These are phyloP conservation scores for Callaeas wilsoni DNA, from an alignment of 2,113 vertebrate genomes.

Conservation along the genomic window DNA sequence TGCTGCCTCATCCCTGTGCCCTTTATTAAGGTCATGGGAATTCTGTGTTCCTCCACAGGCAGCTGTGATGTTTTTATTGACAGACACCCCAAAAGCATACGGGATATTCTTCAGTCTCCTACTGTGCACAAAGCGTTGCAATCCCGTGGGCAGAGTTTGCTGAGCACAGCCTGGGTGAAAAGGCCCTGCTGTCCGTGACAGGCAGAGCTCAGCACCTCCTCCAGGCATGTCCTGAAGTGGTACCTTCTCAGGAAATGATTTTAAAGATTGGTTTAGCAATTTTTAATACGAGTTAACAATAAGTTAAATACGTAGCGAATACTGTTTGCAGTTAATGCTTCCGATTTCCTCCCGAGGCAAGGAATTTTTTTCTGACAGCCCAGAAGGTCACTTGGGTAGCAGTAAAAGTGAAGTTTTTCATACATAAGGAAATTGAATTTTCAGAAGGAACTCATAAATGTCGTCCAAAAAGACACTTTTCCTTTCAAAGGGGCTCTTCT, in stretches of 20 bases:
- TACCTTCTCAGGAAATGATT: background rate
- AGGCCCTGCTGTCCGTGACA: background rate
- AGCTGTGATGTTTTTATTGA: background rate
- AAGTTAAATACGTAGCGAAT: background rate
- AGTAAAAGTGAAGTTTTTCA: background rate
- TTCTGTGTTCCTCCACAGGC: background rate
- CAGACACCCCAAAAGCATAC: background rate
- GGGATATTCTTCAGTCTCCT: background rate
- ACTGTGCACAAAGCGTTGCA: background rate
- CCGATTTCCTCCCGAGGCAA: background rate
- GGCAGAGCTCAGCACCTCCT: background rate
- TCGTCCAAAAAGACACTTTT: background rate
- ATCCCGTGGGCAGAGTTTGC: background rate
- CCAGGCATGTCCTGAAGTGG: background rate
- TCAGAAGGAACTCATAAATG: background rate
- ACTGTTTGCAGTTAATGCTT: background rate
- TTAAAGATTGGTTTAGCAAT: background rate
- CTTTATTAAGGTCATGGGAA: background rate
- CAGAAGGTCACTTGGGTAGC: background rate
- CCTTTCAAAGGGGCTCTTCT: background rate
- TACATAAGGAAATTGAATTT: conserved; percentile 33
- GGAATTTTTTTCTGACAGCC: background rate
- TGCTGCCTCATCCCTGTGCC: background rate
- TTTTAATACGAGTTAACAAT: background rate
- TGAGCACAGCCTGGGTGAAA: background rate